Percentiles rank a stretch among this genome's conserved stretches.
These are phyloP conservation scores for Zingel zingel DNA, from an alignment of 2,113 vertebrate species.

Conservation along the genomic window DNA sequence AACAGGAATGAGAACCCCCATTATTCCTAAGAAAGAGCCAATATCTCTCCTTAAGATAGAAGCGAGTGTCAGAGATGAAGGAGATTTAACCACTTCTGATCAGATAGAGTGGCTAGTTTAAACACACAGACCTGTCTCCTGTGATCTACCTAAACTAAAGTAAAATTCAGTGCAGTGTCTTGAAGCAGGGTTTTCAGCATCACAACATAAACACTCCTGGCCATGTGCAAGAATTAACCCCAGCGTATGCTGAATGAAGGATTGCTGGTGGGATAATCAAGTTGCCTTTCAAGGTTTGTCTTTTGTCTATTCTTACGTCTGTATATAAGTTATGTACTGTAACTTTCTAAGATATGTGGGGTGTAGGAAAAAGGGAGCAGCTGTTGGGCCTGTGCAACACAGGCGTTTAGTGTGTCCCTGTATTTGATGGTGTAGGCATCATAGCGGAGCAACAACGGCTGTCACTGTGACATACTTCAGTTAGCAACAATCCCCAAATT, in stretches of 20 bases:
- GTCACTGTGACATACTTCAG: conserved; percentile 45
- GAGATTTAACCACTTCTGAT: conserved; percentile 30
- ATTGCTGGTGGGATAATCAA: not conserved
- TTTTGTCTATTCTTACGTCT: not conserved
- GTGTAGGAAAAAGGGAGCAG: conserved; percentile 48
- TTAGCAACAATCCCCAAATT: conserved; percentile 46
- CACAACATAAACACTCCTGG: conserved; percentile 5
- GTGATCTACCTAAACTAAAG: not conserved
- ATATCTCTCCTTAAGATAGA: conserved; percentile 28
- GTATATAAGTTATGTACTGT: not conserved
- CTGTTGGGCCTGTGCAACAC: conserved; percentile 37
- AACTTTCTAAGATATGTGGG: conserved; percentile 7
- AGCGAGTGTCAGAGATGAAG: not conserved
- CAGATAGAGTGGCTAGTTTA: conserved; percentile 12
- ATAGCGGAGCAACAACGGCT: conserved; percentile 63
- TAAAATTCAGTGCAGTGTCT: conserved; percentile 1
- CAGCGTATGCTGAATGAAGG: not conserved
- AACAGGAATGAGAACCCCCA: conserved; percentile 57
- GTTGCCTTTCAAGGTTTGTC: not conserved
- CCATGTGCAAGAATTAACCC: not conserved
- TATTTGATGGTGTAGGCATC: conserved; percentile 66
- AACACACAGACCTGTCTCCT: not conserved
- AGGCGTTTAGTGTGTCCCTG: conserved; percentile 49
- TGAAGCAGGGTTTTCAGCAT: not conserved
- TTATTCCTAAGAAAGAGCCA: conserved; percentile 55